Base-by-base conservation (phyloP, 1,140 invertebrate genomes). In the Episyrphus balteatus region DNA sequence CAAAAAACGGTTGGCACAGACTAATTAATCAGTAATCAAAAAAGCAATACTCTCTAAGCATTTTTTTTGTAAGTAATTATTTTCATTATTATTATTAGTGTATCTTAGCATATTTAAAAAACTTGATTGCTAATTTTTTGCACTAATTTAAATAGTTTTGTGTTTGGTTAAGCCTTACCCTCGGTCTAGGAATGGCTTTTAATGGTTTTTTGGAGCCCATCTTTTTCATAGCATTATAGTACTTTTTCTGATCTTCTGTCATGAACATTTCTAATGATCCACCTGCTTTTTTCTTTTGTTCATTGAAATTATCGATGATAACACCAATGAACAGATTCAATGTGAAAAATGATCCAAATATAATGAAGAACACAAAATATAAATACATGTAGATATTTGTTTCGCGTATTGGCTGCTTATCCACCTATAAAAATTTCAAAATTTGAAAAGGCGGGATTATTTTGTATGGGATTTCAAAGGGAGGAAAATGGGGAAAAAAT, bases 161-260 rank as follows among this genome's bases (percentile, higher is more conserved):
- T 61, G 61, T 55, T 65, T 37, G 30, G 42, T n/a, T 38, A 44
- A 45, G 55, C 66, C 66, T 77, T 78, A 94, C 90, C 79, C 84
- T 90, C 57, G 95, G 94, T 70, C 92, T 83, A 55, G 94, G 93
- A 70, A 94, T 96, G 50, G 94, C 92, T 79, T 98, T 98, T 63
- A 95, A 78, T 36, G 94, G 95, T 73, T 96, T 93, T 71, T 97
- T 98, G 33, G 88, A 92, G 55, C 92, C 90, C 92, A 98, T 97
- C 75, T 97, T 96, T 73, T 98, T 98, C 95, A 98, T 98, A 46
- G 94, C 94, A 72, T 95, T 96, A 76, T 98, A 98, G 73, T 98
- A 98, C 75, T 98, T 98, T 79, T 98, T 98, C 74, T 98, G 95
- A 75, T 98, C 93, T 72, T 98, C 94, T 54, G 94, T 98, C 94